These are phyloP conservation scores for Ia io DNA, from an alignment of 2,113 vertebrate genomes.

Conservation along the genomic window DNA sequence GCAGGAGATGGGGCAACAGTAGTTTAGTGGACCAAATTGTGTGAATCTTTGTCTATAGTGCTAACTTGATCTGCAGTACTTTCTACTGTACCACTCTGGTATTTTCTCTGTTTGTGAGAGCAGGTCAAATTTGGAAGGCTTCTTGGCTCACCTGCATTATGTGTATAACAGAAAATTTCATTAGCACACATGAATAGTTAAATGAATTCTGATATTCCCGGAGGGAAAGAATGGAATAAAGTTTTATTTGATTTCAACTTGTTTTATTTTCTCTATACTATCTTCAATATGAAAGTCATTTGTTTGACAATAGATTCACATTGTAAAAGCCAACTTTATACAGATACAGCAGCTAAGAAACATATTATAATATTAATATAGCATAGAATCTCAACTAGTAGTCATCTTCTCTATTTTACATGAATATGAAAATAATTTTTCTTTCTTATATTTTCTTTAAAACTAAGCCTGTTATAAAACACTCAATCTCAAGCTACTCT, in stretches of 20 bases:
- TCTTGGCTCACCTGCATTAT: not conserved
- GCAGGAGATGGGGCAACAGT: not conserved
- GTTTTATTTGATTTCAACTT: conserved; percentile 39
- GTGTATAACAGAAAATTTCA: conserved; percentile 22
- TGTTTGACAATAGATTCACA: conserved; percentile 61
- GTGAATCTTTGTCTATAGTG: not conserved
- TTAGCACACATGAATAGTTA: conserved; percentile 37
- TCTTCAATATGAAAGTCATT: conserved; percentile 45
- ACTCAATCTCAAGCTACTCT: not conserved
- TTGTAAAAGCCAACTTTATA: conserved; percentile 36
- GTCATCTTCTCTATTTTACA: conserved; percentile 5
- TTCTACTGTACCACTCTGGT: not conserved
- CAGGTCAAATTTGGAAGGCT: not conserved
- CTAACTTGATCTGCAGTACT: not conserved
- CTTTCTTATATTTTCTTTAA: conserved; percentile 10
- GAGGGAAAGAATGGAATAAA: conserved; percentile 41
- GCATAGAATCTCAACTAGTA: not conserved
- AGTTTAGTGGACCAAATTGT: not conserved
- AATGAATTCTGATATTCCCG: conserved; percentile 36
- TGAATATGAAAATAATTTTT: conserved; percentile 40
- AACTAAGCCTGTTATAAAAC: not conserved
- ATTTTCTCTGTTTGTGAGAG: not conserved
- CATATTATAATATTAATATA: not conserved
- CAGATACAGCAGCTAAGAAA: not conserved
- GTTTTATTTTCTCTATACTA: conserved; percentile 30